Evolutionary conservation across 1,140 invertebrate species (phyloP), one percentile per base, ranked within the genome.

Genomic region (Drosophila cardini): DNA sequence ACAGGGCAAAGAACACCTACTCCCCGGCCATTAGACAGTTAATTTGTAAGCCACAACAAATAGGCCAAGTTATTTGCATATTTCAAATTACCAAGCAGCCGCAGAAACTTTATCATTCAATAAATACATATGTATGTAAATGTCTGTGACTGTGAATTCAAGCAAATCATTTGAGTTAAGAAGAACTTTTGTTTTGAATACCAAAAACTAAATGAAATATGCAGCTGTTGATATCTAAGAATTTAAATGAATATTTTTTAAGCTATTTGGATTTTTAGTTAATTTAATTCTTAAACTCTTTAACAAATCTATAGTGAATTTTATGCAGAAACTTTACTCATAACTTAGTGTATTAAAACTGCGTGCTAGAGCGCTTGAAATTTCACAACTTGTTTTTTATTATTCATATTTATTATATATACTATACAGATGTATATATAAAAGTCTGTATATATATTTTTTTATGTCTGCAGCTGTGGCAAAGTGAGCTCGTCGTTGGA

Each of bases 381-480:
- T 45, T 18, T 4, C 50, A 36, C 26, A 53, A 53, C n/a, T 32
- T 53, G 6, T 55, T 21, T 36, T 36, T 16, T 26, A 18, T 9
- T 56, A 11, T 56, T 65, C 42, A 36, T 56, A 65, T 65, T 56
- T 43, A 4, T 30, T 53, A 3, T 52, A 13, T 13, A 9, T 34
- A 15, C 21, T 26, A 26, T 26, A 26, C 5, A 26, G 5, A 26
- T 26, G 21, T 26, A 26, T 26, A 26, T 26, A 26, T 26, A 26
- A 26, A 26, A 26, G 21, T 26, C 4, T 43, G 2, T 56, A 36
- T 62, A 62, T 50, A 62, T 45, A 61, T 30, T 46, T 56, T 42
- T 76, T 86, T 68, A 81, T 75, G 77, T 57, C 30, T 69, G 74
- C 82, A 86, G 82, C 65, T 72, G 74, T 60, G 18, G 50, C 16